Evolutionary conservation across 2,888 invertebrate genomes (phyloP).

Genomic region (Barypeithes pellucidus): DNA sequence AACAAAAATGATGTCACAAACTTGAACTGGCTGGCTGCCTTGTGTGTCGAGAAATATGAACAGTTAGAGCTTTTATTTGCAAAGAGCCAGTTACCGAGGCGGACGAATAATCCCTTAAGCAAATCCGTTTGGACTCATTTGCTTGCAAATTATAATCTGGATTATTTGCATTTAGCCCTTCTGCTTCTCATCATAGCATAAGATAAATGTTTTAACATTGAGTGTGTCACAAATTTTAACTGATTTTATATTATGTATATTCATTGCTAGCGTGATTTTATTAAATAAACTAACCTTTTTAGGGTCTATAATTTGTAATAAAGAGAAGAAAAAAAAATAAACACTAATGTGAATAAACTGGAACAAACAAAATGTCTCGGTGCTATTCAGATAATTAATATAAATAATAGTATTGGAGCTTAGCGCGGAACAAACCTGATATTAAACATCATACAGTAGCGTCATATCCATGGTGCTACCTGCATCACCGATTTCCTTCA

Average conservation of each 20-base stretch:
- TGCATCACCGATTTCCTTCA: too few relatives aligned
- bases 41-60: conserved; percentile 14
- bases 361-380: too few relatives aligned
- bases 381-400: too few relatives aligned
- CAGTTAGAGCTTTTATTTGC: conserved; percentile 12
- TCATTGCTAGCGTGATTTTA: too few relatives aligned
- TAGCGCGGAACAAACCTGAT: too few relatives aligned
- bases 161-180: conserved; percentile 22
- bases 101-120: conserved; percentile 29
- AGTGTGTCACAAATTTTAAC: neutral
- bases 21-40: neutral
- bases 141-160: conserved; percentile 25
- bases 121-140: conserved; percentile 27
- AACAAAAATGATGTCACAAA: conserved; percentile 8
- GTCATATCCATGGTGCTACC: too few relatives aligned
- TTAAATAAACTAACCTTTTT: too few relatives aligned
- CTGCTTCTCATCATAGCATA: neutral
- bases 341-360: too few relatives aligned
- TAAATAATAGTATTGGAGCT: too few relatives aligned
- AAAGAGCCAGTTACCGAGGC: conserved; percentile 15
- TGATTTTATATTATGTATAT: neutral
- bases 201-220: conserved; percentile 5
- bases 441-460: too few relatives aligned
- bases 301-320: too few relatives aligned
- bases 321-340: too few relatives aligned